Evolutionary conservation across 2,113 vertebrate species (phyloP).

Genomic region (Leucopsar rothschildi): DNA sequence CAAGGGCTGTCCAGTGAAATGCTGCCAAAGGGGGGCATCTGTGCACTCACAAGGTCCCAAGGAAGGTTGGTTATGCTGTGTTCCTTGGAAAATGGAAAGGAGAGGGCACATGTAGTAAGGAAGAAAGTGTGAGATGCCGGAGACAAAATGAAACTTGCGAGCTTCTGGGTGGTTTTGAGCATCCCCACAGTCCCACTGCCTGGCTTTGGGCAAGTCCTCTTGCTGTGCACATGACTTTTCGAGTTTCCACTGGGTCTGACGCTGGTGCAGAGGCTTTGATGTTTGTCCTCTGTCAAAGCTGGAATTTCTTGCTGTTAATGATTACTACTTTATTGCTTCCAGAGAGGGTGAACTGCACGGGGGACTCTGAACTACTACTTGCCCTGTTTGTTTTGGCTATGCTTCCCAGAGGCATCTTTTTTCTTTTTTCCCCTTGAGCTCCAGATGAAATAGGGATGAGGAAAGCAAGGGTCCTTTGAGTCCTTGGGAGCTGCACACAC

Average conservation of each 20-base stretch:
- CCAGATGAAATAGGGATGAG: background rate
- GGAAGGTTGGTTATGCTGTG: accelerated
- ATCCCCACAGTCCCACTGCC: background rate
- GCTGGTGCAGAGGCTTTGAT: background rate
- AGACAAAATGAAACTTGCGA: accelerated
- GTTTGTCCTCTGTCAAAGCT: background rate
- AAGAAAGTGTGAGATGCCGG: background rate
- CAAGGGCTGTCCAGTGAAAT: background rate
- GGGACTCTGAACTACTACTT: background rate
- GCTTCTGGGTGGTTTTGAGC: background rate
- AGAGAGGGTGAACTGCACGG: background rate
- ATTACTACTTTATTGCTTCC: background rate
- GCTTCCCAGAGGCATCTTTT: background rate
- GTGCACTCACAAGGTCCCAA: background rate
- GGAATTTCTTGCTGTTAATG: background rate
- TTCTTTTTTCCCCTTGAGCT: background rate
- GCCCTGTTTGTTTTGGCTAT: background rate
- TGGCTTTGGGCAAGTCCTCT: background rate
- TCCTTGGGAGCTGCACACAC: background rate
- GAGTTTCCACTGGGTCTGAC: accelerated
- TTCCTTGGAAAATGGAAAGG: background rate
- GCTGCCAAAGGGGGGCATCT: background rate
- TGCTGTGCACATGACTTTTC: accelerated
- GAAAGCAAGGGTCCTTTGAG: no score
- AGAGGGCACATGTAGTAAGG: background rate